phyloP scores from a whole-genome alignment of 2,113 vertebrate genomes.

The Rhizomys pruinosus region DNA sequence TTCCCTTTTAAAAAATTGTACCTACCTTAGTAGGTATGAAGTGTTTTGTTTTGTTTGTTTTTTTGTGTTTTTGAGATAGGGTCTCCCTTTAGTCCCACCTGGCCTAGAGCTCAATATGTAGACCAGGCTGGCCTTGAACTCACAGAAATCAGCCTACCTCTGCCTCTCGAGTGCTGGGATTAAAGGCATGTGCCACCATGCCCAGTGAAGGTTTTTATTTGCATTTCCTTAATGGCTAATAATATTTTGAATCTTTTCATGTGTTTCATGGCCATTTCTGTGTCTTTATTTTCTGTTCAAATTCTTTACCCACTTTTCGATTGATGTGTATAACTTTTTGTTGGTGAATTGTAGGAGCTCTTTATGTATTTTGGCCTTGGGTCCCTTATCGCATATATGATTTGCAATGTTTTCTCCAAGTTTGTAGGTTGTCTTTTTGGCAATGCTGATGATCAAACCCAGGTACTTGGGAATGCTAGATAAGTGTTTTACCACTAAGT shows the following conservation, averaged over 20 bases:
- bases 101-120: too few species aligned
- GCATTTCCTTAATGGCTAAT: not conserved
- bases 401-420: not conserved
- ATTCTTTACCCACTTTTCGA: not conserved
- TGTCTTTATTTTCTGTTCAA: not conserved
- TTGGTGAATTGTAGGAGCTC: not conserved
- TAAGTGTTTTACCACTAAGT: not conserved
- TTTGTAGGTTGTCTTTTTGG: not conserved
- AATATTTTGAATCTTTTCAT: not conserved
- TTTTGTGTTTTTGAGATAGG: too few species aligned
- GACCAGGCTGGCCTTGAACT: too few species aligned
- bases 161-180: too few species aligned
- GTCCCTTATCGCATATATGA: not conserved
- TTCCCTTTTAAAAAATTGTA: conserved; percentile 17
- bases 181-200: too few species aligned
- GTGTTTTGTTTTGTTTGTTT: too few species aligned
- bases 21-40: not conserved
- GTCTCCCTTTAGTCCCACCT: too few species aligned
- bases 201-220: conserved; percentile 46
- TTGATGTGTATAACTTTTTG: not conserved
- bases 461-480: not conserved
- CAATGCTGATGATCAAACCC: not conserved
- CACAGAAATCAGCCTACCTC: too few species aligned
- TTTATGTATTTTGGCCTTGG: not conserved
- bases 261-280: not conserved